Evolutionary conservation across 2,888 invertebrate genomes (phyloP), one percentile per base, ranked within the genome.

Genomic region (Eilema sororculum): DNA sequence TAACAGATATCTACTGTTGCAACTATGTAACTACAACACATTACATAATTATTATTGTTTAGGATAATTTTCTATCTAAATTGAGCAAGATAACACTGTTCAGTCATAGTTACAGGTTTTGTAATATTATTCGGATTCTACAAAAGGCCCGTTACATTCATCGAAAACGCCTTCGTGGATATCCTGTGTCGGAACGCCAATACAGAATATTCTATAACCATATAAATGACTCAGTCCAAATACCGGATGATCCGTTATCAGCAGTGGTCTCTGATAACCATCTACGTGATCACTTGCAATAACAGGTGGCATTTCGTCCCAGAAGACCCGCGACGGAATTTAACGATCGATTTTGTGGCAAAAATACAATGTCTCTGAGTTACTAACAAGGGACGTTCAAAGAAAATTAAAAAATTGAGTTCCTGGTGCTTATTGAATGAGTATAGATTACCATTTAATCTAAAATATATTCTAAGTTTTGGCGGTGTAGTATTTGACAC

Each of bases 401-500:
- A n/a, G 25, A 41, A 41, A 20, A 64, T 22, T 22, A 37, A 33
- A 22, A n/a, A n/a, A 60, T 65, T 63, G 33, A 16, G 13, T 64
- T 69, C 52, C 58, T 16, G 41, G 57, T 62, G 62, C 33, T 62
- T 41, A 52, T 37, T 30, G 22, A n/a, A 25, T 22, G 28, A 41
- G 20, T 28, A 28, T 22, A 62, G n/a, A 57, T 6, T 30, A 52
- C 37, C 25, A 62, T 56, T 33, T 56, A 28, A 37, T 68, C 52
- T 56, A 33, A 52, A 59, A 46, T 58, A 41, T 59, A 67, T 57
- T 65, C 61, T 65, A 68, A 25, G 57, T 67, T 69, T 81, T 81
- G 80, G 80, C 82, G 82, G 69, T 71, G 62, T 65, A 37, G 71
- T 52, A 65, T 75, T 81, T 73, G 72, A 78, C 75, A 78, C 80